Base-by-base conservation (phyloP, 1,140 invertebrate species). In the Penaeus vannamei region DNA sequence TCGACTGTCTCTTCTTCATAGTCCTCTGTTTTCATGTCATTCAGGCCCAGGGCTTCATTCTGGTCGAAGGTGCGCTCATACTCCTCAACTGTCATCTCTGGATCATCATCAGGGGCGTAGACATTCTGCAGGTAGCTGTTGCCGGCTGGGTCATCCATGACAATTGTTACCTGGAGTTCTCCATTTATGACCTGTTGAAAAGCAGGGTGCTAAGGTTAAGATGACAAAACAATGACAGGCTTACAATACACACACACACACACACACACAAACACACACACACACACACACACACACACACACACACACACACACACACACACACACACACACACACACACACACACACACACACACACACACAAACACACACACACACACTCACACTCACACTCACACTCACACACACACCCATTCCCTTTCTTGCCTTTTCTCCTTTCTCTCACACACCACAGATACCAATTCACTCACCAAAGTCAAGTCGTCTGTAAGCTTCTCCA, bases 81-180 rank as follows among this genome's bases (percentile, higher is more conserved):
- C 46, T 95, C 94, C 1, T 94, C 95, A 26, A 99, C 95, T 64
- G 93, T 95, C 77, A 99, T 93, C 91, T 95, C 95, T 4, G 95
- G 94, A 92, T 97, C 96, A 19, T 94, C 93, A 26, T 96, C 95
- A 85, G 96, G 95, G 53, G 96, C 96, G 69, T 94, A 95, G 0
- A 98, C 92, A 92, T 97, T 96, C 94, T 99, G 97, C 66, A 99
- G 94, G 93, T 99, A 99, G 92, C 98, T 99, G 93, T 99, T 99
- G 22, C 99, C 99, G 62, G 98, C 97, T 22, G 98, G 98, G 94
- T 99, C 99, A 93, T 99, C 97, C 72, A 99, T 93, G 26, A 99
- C 93, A 5, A 99, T 91, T 0, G 97, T 98, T 64, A 96, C 93
- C 8, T 94, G 82, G n/a, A 93, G 93, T 91, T 95, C 93, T 0